Conservation (phyloP, 2,797 vertebrate species). For the Erethizon dorsatum region DNA sequence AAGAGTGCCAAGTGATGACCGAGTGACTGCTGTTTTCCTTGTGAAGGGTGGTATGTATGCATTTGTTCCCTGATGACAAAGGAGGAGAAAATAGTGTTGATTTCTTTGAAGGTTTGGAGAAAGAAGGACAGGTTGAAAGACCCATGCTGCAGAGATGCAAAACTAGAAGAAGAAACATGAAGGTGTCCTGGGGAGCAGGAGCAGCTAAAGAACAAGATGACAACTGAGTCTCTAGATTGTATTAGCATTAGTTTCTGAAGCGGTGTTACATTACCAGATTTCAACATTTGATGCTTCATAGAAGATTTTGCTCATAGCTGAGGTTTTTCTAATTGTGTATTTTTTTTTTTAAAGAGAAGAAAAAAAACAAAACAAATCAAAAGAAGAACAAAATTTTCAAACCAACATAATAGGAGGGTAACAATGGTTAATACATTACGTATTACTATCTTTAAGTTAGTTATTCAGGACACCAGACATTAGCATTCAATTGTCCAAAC, state of each 20-base stretch:
- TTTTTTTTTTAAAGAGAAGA: too few species aligned
- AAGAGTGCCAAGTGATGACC: neutral
- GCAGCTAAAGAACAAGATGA: neutral
- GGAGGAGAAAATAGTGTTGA: neutral
- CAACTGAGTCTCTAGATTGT: neutral
- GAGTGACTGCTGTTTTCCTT: neutral
- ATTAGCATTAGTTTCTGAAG: neutral
- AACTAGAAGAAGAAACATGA: neutral
- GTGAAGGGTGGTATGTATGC: neutral
- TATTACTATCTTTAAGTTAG: too few species aligned
- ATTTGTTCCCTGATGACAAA: neutral
- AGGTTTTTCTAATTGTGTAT: neutral
- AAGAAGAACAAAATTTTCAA: too few species aligned
- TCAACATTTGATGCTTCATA: neutral
- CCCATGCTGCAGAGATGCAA: neutral
- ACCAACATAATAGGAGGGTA: too few species aligned
- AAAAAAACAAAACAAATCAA: too few species aligned
- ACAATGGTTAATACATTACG: too few species aligned
- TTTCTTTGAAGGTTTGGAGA: neutral
- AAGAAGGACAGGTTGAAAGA: neutral
- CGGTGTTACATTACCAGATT: neutral
- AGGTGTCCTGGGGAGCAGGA: neutral
- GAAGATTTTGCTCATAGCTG: neutral
- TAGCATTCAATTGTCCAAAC: too few species aligned
- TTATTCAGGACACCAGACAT: too few species aligned